phyloP scores from a whole-genome alignment of 2,797 vertebrate genomes.

The Myotis planiceps region DNA sequence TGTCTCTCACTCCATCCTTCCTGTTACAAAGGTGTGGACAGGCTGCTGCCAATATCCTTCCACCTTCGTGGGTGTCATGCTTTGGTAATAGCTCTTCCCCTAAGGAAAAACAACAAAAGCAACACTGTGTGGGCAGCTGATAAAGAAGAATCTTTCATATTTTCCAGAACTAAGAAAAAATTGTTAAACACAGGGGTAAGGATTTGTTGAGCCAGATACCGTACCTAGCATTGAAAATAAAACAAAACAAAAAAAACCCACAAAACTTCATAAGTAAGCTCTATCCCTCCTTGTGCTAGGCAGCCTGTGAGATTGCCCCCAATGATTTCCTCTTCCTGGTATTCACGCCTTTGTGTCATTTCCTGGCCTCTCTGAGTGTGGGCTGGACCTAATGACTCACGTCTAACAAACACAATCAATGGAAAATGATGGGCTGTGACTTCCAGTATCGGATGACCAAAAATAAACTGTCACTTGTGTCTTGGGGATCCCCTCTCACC shows the following conservation, averaged over 20 bases:
- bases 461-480: background rate
- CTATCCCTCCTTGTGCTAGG: background rate
- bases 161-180: conserved; percentile 13
- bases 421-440: background rate
- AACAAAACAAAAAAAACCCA: background rate
- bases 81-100: background rate
- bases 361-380: background rate
- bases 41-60: background rate
- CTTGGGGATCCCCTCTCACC: background rate
- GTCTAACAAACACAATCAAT: background rate
- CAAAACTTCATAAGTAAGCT: background rate
- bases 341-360: background rate
- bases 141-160: background rate
- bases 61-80: background rate
- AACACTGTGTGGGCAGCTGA: background rate
- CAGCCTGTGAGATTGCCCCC: background rate
- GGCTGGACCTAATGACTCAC: background rate
- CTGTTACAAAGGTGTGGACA: background rate
- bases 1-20: background rate
- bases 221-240: background rate
- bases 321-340: background rate
- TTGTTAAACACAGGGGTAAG: background rate
- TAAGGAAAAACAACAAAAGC: background rate
- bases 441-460: background rate
- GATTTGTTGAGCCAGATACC: background rate